Conservation (phyloP, 2,797 vertebrate genomes). For the Chrosomus eos region DNA sequence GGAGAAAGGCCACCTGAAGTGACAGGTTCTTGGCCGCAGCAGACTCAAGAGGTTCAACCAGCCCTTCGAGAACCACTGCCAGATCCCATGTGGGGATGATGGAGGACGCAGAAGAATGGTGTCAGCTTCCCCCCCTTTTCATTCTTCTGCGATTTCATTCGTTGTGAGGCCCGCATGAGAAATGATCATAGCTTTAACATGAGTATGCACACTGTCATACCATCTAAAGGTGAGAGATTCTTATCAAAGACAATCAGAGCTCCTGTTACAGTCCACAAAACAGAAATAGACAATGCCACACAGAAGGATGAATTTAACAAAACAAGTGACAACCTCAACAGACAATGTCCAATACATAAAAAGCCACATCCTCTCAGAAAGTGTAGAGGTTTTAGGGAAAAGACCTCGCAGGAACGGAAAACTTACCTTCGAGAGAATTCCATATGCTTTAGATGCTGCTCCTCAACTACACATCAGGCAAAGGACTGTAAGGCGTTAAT, state of each 20-base stretch:
- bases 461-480: background rate
- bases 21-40: too few species aligned
- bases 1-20: too few species aligned
- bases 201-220: background rate
- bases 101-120: too few species aligned
- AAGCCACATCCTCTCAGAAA: background rate
- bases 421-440: background rate
- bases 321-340: background rate
- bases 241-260: background rate
- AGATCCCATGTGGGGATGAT: too few species aligned
- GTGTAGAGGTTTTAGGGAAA: background rate
- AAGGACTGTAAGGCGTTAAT: background rate
- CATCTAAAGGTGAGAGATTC: background rate
- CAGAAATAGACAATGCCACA: too few species aligned
- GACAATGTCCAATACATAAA: background rate
- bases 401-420: background rate
- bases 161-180: background rate
- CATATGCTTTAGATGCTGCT: constrained; percentile 15
- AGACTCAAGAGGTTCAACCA: too few species aligned
- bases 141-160: background rate
- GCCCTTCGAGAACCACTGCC: too few species aligned
- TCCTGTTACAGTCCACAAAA: constrained; percentile 3
- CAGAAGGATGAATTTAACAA: background rate
- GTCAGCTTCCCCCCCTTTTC: background rate
- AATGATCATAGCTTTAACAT: background rate